Evolutionary conservation across 2,113 vertebrate species (phyloP).

Genomic region (Antigone vipio): DNA sequence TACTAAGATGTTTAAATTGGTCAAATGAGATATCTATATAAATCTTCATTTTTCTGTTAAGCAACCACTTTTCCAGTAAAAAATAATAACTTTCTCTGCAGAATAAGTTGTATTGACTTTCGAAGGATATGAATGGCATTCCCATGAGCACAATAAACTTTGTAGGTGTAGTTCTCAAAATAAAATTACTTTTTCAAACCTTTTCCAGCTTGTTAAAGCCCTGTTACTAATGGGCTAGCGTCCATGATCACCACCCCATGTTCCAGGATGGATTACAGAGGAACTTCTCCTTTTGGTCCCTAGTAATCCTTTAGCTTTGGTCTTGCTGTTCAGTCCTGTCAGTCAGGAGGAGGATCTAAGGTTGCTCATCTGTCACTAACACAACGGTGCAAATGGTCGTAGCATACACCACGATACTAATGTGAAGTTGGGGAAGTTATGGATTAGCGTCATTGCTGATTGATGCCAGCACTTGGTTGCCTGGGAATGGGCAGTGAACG

Average conservation of each 20-base stretch:
- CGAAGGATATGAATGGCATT: not conserved
- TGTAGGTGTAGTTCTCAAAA: not conserved
- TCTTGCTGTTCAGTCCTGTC: not conserved
- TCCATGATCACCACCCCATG: not conserved
- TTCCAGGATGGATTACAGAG: not conserved
- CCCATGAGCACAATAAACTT: not conserved
- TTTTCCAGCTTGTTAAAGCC: not conserved
- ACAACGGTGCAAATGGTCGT: not conserved
- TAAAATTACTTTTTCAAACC: not conserved
- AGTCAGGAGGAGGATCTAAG: not conserved
- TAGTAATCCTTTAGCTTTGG: not conserved
- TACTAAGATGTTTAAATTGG: not conserved
- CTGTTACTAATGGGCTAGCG: not conserved
- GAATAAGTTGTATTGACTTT: not conserved
- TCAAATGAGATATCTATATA: not conserved
- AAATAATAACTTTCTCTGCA: not conserved
- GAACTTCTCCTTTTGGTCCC: not conserved
- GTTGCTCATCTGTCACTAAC: not conserved
- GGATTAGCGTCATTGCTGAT: not conserved
- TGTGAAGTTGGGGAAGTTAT: not conserved
- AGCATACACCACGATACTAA: rapidly evolving
- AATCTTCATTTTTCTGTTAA: not conserved
- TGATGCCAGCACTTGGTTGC: rapidly evolving
- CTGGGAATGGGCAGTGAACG: not conserved
- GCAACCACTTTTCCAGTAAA: not conserved